Base-by-base conservation (phyloP, 1,140 invertebrate genomes). In the Drosophila sp. region DNA sequence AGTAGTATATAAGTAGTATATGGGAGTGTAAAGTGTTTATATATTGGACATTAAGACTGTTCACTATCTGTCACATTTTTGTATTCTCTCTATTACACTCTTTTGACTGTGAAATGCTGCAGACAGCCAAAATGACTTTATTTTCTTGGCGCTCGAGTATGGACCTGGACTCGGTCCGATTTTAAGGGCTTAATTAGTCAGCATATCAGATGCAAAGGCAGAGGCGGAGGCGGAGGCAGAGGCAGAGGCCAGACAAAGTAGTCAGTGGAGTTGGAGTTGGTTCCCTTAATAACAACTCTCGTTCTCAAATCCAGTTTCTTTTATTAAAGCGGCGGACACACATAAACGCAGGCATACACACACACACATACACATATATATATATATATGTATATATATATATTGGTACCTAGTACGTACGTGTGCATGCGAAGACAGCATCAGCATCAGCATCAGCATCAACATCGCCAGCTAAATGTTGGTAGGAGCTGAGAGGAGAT, bases 151-250 rank as follows among this genome's bases (percentile, higher is more conserved):
- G 29, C 36, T 69, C 18, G 41, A 40, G 61, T 46, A 34, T 46
- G 59, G 8, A 34, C 25, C 48, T 29, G 38, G 40, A 21, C 48
- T 58, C 32, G 54, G 56, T 48, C 45, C 65, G 74, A 78, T 87
- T 81, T 78, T 78, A 78, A 86, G 67, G 82, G 82, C 81, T 86
- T 86, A 86, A 86, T 86, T 86, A 86, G 81, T 81, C 78, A 76
- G 74, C 65, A 66, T 48, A 76, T 87, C 65, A 51, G 21, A 21
- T 1, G 21, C 21, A 2, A 4, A 21, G 21, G 21, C 65, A 51
- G 21, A 21, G 21, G 21, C 21, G 1, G 21, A 21, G 21, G 21
- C 21, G 4, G 21, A 21, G 21, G 4, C 21, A 21, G 45, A 80
- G 45, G 41, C 65, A 53, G 46, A 81, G 51, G 41, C 57, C 57